Conservation (phyloP, 2,888 invertebrate species). For the Cosmia pyralina region DNA sequence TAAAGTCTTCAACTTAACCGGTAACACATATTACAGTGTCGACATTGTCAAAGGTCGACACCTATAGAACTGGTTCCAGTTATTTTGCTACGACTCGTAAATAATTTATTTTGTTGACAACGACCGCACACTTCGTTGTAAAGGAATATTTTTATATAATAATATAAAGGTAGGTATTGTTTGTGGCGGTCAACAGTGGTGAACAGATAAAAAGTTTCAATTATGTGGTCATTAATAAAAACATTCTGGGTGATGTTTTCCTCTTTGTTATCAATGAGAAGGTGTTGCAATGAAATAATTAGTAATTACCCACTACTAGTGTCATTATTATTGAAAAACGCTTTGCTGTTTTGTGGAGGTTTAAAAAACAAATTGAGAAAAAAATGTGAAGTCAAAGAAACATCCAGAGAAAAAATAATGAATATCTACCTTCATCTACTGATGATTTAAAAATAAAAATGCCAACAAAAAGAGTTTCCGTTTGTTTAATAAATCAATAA, state of each 20-base stretch:
- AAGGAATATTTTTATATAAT: constrained; percentile 30
- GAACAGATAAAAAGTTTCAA: constrained; percentile 15
- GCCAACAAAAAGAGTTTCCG: too few relatives aligned
- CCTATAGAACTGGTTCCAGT: constrained; percentile 37
- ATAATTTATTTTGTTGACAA: constrained; percentile 42
- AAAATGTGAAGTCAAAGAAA: background rate
- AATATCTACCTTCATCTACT: background rate
- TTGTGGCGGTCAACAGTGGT: constrained; percentile 1
- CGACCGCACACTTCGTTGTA: constrained; percentile 32
- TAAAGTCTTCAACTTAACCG: constrained; percentile 30
- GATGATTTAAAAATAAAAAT: background rate
- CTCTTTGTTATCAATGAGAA: background rate
- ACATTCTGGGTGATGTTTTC: constrained; percentile 13
- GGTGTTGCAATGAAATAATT: background rate
- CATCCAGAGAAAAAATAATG: background rate
- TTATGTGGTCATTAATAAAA: constrained; percentile 20
- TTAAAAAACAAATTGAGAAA: too few relatives aligned
- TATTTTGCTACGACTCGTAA: constrained; percentile 20
- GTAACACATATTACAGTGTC: constrained; percentile 34
- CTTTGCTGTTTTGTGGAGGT: background rate
- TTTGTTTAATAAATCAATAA: background rate
- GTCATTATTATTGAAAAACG: background rate
- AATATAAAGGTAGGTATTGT: background rate
- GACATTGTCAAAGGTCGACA: constrained; percentile 54
- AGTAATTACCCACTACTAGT: background rate